Base-by-base conservation (phyloP, 2,113 vertebrate species). In the Alligator mississippiensis region DNA sequence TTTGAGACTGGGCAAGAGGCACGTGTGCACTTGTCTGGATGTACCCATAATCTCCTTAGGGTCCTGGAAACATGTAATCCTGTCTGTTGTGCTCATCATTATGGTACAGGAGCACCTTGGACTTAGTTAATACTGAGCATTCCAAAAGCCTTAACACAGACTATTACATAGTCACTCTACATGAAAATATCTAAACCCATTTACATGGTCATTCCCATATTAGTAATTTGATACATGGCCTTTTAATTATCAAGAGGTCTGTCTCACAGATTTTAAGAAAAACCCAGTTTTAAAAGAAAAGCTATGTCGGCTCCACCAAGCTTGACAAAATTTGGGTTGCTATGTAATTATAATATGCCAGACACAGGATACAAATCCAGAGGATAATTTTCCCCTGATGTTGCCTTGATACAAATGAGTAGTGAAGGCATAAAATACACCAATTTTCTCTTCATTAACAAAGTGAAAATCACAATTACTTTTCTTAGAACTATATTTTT, bases 401-500 rank as follows among this genome's bases (percentile, higher is more conserved):
- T 95, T 96, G 85, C 78, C 84, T 38, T 83, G 34, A 94, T 86
- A 95, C 80, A 97, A 96, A 93, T 74, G 77, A 97, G 60, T 58
- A 87, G 11, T 18, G 14, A 97, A 94, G 11, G 84, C 66, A 93
- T 66, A 95, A 97, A 93, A 88, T 64, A 93, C 54, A 88, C 5
- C 4, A 61, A 74, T 88, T 90, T 95, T 96, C 28, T 28, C 54
- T 93, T 92, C 87, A 94, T 84, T 94, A 92, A 94, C 85, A 82
- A 96, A 76, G 63, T 76, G 4, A 96, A 94, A 84, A 92, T 74
- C 57, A 61, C 74, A 74, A 14, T 75, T 88, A 90, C 58, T 13
- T 13, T 94, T 11, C 25, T 93, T 86, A 16, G 30, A 96, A 89
- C 13, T 18, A 87, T n/a, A 3, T 38, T 55, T 96, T 90, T 93